Percentiles rank a stretch among this genome's conserved stretches.
Conservation (phyloP, 2,797 vertebrate genomes). For the Cephalopachus bancanus region DNA sequence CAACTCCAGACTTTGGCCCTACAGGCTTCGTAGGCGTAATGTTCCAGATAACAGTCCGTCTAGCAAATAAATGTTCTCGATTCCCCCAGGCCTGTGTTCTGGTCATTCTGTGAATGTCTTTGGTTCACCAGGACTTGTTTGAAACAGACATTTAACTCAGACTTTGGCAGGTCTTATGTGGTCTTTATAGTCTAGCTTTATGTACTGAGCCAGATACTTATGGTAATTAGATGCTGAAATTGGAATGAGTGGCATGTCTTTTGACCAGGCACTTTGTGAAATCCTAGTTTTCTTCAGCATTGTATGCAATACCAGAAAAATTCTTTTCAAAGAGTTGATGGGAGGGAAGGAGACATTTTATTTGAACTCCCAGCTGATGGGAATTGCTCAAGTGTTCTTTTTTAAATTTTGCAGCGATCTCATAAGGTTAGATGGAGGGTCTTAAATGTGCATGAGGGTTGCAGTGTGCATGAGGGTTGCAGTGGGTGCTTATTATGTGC, state of each 20-base stretch:
- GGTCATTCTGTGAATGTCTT: not conserved
- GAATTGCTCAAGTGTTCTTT: not conserved
- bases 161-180: not conserved
- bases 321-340: not conserved
- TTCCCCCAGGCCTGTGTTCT: not conserved
- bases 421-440: not conserved
- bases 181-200: not conserved
- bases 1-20: not conserved
- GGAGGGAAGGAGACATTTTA: constrained; percentile 2
- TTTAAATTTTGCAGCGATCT: not conserved
- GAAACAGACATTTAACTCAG: constrained; percentile 9
- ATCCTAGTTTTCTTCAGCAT: not conserved
- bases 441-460: not conserved
- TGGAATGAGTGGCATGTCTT: not conserved
- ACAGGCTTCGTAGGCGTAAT: not conserved
- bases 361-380: constrained; percentile 18
- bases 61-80: not conserved
- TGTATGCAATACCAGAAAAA: not conserved
- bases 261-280: not conserved
- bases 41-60: not conserved
- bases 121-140: constrained; percentile 5
- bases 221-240: not conserved
- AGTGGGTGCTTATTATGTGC: not conserved
- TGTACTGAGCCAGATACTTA: not conserved
- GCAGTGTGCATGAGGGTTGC: not conserved